Conservation (phyloP, 92 coral and sea anemone genomes). For the Phenganax subtilis region DNA sequence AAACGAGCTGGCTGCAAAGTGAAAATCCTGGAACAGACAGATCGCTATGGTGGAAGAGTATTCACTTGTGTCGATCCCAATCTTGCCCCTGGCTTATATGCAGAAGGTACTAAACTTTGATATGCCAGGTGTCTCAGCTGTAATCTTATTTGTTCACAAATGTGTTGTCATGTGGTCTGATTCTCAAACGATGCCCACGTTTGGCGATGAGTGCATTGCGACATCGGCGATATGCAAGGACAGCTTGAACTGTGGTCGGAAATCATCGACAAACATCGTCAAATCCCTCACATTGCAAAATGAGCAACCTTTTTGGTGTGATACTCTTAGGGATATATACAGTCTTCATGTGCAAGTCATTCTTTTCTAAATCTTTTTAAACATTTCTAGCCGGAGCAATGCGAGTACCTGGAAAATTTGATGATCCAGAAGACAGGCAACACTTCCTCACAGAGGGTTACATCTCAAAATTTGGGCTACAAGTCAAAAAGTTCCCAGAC, state of each 20-base stretch:
- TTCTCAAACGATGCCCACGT: too few species aligned
- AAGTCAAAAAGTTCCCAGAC: constrained; percentile 36
- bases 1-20: constrained; percentile 36
- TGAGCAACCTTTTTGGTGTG: not conserved
- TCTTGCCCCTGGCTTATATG: constrained; percentile 44
- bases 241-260: not conserved
- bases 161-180: too few species aligned
- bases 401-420: constrained; percentile 36
- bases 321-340: too few species aligned
- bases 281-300: not conserved
- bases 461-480: constrained; percentile 34
- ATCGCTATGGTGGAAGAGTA: constrained; percentile 37
- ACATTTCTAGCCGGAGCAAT: constrained; percentile 45
- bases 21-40: constrained; percentile 33
- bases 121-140: not conserved
- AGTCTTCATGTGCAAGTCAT: too few species aligned
- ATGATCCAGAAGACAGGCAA: constrained; percentile 21
- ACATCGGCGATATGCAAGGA: too few species aligned
- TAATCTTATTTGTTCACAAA: constrained; percentile 26
- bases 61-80: constrained; percentile 27
- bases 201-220: too few species aligned
- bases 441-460: constrained; percentile 47
- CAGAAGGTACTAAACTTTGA: constrained; percentile 33
- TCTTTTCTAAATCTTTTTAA: not conserved
- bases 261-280: not conserved